A percentile compares a stretch with the other conserved stretches of the same genome.
Evolutionary conservation across 2,888 invertebrate species (phyloP).

Genomic region (Parnassius smintheus): DNA sequence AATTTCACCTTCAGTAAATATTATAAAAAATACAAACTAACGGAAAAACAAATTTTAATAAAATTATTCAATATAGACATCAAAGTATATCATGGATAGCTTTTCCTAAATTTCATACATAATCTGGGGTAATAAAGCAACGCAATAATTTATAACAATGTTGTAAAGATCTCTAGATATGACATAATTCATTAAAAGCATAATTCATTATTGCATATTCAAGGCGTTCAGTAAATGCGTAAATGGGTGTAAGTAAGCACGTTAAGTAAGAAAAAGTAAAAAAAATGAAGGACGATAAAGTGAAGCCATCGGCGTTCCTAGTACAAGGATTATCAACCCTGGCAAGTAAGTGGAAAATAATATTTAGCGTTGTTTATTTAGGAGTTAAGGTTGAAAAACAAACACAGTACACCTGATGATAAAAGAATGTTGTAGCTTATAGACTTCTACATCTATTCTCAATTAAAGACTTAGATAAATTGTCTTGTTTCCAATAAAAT

Average conservation of each 20-base stretch:
- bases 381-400: too few species aligned
- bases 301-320: slow-evolving; percentile 47
- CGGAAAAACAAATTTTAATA: too few species aligned
- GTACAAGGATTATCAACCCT: slow-evolving; percentile 49
- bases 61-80: not conserved
- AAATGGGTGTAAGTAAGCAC: slow-evolving; percentile 3
- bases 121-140: slow-evolving; percentile 21
- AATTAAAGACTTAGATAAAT: too few species aligned
- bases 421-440: too few species aligned
- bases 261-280: not conserved
- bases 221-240: too few species aligned
- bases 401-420: too few species aligned
- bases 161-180: slow-evolving; percentile 12
- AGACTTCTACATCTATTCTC: too few species aligned
- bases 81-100: not conserved
- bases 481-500: too few species aligned
- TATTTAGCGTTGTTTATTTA: not conserved
- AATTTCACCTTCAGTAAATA: too few species aligned
- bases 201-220: too few species aligned
- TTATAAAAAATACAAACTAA: too few species aligned
- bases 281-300: slow-evolving; percentile 44
- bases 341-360: slow-evolving; percentile 47
- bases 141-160: slow-evolving; percentile 25
- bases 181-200: slow-evolving; percentile 7
- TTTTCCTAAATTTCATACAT: slow-evolving; percentile 11